These are phyloP conservation scores for Zophobas morio DNA, from an alignment of 1,140 invertebrate genomes.

Conservation along the genomic window DNA sequence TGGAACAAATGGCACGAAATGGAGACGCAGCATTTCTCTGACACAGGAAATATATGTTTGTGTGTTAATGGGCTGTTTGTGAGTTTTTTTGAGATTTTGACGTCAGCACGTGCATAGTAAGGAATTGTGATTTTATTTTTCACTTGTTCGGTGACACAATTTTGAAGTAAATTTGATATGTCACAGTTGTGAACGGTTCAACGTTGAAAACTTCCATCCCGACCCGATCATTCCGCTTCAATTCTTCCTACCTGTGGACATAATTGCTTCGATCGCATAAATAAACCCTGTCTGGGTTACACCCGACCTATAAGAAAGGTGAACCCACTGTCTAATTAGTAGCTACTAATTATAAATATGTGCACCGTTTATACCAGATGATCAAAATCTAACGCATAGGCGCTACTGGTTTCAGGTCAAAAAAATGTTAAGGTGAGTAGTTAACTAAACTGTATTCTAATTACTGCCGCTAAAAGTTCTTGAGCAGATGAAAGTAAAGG, in stretches of 20 bases:
- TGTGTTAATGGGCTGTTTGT: constrained; percentile 30
- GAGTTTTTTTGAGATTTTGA: constrained; percentile 33
- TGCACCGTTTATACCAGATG: no score
- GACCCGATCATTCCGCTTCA: constrained; percentile 40
- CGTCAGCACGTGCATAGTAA: constrained; percentile 35
- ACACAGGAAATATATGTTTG: constrained; percentile 34
- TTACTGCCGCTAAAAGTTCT: no score
- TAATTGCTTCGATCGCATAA: neutral
- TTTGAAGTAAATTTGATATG: constrained; percentile 26
- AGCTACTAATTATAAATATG: no score
- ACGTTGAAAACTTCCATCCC: constrained; percentile 14
- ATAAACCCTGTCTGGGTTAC: constrained; percentile 13
- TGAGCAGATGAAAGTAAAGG: no score
- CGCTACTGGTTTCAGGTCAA: no score
- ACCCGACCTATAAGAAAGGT: no score
- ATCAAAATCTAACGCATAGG: no score
- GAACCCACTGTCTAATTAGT: no score
- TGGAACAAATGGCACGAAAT: constrained; percentile 35
- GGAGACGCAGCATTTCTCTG: constrained; percentile 8
- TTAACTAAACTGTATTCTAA: no score
- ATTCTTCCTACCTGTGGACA: constrained; percentile 28
- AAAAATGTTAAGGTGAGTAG: no score
- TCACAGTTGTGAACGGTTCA: constrained; percentile 14
- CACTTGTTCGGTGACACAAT: constrained; percentile 1
- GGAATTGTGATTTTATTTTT: constrained; percentile 35